Evolutionary conservation across 2,888 invertebrate species (phyloP).

Genomic region (Tridacna gigas): DNA sequence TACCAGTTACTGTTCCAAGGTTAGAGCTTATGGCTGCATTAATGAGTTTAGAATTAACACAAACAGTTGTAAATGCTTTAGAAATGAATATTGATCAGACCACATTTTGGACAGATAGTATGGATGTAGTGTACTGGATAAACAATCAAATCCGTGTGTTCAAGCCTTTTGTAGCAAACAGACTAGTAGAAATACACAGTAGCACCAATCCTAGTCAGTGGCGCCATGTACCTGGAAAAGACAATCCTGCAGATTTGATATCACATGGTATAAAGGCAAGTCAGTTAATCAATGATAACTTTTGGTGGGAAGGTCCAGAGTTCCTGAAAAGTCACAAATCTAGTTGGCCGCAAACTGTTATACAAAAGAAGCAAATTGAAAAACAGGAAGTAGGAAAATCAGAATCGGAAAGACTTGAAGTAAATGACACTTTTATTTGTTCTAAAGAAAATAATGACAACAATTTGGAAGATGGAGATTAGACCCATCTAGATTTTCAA

Average conservation of each 20-base stretch:
- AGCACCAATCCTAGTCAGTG: neutral
- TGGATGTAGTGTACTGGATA: neutral
- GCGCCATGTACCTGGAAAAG: neutral
- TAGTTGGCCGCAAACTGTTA: no score
- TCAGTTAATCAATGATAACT: neutral
- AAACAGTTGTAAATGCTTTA: neutral
- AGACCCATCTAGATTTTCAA: no score
- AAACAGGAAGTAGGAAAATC: no score
- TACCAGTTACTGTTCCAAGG: neutral
- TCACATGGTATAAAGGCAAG: neutral
- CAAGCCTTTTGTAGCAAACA: neutral
- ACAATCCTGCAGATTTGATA: neutral
- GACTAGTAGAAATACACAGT: neutral
- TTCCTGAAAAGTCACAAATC: no score
- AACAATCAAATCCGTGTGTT: neutral
- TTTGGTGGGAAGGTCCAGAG: neutral
- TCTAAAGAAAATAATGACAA: no score
- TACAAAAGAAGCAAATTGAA: no score
- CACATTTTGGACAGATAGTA: neutral
- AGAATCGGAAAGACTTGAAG: no score
- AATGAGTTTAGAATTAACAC: neutral
- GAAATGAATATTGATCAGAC: neutral
- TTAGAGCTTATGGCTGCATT: neutral
- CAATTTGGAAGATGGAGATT: no score
- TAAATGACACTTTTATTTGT: no score